These are phyloP conservation scores for Hyperoplus lanceolatus DNA, from an alignment of 2,797 vertebrate species.

Conservation along the genomic window DNA sequence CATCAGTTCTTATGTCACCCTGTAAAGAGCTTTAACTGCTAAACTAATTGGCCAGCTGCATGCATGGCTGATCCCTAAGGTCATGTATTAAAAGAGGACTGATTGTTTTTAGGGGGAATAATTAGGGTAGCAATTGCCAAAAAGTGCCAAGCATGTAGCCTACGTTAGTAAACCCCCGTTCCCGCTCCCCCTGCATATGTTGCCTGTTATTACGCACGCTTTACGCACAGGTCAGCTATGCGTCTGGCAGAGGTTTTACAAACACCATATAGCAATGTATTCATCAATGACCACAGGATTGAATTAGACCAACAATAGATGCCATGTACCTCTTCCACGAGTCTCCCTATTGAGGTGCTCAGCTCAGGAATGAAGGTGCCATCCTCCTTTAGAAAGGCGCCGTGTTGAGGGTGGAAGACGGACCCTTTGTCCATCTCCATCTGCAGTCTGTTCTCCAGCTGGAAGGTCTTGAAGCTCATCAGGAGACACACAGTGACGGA, in stretches of 20 bases:
- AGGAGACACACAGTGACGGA: constrained; percentile 89
- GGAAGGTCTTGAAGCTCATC: constrained; percentile 88
- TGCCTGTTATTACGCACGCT: constrained; percentile 52
- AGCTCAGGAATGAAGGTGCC: constrained; percentile 84
- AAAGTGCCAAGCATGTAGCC: constrained; percentile 14
- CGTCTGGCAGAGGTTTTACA: not conserved
- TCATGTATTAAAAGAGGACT: constrained; percentile 36
- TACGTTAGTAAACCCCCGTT: constrained; percentile 15
- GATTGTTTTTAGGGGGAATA: constrained; percentile 38
- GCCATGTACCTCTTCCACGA: constrained; percentile 88
- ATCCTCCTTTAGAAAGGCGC: constrained; percentile 77
- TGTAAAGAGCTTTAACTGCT: constrained; percentile 55
- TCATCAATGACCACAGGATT: not conserved
- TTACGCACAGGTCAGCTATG: constrained; percentile 53
- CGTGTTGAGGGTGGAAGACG: constrained; percentile 61
- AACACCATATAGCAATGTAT: not conserved
- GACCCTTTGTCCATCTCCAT: constrained; percentile 84
- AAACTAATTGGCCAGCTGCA: constrained; percentile 71
- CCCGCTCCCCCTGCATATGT: constrained; percentile 1
- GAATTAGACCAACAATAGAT: not conserved
- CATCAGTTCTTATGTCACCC: constrained; percentile 61
- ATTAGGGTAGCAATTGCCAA: constrained; percentile 35
- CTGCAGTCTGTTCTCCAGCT: constrained; percentile 89
- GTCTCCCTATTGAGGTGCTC: constrained; percentile 84
- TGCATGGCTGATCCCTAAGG: constrained; percentile 54